phyloP scores from a whole-genome alignment of 2,797 vertebrate species.

The Poeciliopsis infans region DNA sequence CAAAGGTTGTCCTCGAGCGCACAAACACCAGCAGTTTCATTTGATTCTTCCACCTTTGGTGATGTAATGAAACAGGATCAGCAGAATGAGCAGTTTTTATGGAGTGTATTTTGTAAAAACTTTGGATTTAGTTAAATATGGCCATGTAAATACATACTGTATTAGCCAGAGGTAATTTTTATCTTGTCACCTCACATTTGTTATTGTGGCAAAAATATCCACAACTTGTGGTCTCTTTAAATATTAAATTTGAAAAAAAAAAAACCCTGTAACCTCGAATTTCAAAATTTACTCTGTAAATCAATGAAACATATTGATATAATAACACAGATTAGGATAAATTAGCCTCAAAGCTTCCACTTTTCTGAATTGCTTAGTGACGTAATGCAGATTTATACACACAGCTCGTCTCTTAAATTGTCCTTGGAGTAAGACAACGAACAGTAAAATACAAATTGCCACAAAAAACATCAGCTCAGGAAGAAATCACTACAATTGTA shows the following conservation, averaged over 20 bases:
- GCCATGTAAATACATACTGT: not conserved
- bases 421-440: too few species aligned
- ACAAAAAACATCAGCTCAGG: not conserved
- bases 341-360: not conserved
- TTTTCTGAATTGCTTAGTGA: not conserved
- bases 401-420: not conserved
- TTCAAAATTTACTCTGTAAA: not conserved
- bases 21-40: not conserved
- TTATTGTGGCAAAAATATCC: not conserved
- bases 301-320: not conserved
- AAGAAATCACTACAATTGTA: not conserved
- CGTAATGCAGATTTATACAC: not conserved
- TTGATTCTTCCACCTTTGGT: not conserved
- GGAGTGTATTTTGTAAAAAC: not conserved
- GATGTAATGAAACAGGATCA: not conserved
- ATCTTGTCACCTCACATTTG: not conserved
- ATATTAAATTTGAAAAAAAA: not conserved
- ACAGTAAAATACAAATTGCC: not conserved
- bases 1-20: not conserved
- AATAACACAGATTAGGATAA: not conserved
- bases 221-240: not conserved
- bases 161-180: not conserved
- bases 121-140: not conserved
- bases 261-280: not conserved
- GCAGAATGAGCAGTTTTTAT: not conserved